Base-by-base conservation (phyloP, 2,113 vertebrate species). In the Hyperopisus bebe region DNA sequence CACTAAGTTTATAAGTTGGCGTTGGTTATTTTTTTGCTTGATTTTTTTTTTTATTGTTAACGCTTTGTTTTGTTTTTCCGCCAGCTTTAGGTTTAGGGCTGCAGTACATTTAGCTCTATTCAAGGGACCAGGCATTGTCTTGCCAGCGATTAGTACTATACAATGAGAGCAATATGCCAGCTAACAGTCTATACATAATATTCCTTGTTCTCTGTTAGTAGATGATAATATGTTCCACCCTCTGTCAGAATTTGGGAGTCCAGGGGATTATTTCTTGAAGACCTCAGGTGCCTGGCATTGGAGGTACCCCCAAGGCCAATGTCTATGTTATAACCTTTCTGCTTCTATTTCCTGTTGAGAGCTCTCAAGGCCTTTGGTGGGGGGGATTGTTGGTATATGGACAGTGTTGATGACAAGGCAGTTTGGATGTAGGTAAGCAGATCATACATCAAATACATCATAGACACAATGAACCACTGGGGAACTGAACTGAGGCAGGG, bases 61-160 rank as follows among this genome's bases (percentile, higher is more conserved):
- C 86, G 47, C 27, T 11, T 47, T 88, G 53, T 90, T 88, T 85
- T 88, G 27, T 89, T 93, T 94, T 94, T 96, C 95, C 96, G 93
- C 91, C 93, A 92, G 91, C 93, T 95, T 96, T 96, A 21, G 96
- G 95, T 96, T 95, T 90, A 93, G 92, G 93, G 94, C 93, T 92
- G 91, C 93, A 93, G 39, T 94, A 92, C 91, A 86, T 90, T 91
- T 90, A 92, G 94, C 48, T 90, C 93, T 94, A 94, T 94, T 94
- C 90, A 90, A 48, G 9, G 55, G 55, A 24, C 94, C 96, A 96
- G 95, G 96, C 94, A 94, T 93, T 91, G 92, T 92, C 93, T 93
- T 96, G 96, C 95, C 96, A 96, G 93, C 95, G 94, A 95, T 95
- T 94, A 95, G 92, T 96, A 95, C 95, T 95, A 95, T 91, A 93